Evolutionary conservation across 2,797 vertebrate species (phyloP), one percentile per base, ranked within the genome.

Genomic region (Ctenopoma multispine): DNA sequence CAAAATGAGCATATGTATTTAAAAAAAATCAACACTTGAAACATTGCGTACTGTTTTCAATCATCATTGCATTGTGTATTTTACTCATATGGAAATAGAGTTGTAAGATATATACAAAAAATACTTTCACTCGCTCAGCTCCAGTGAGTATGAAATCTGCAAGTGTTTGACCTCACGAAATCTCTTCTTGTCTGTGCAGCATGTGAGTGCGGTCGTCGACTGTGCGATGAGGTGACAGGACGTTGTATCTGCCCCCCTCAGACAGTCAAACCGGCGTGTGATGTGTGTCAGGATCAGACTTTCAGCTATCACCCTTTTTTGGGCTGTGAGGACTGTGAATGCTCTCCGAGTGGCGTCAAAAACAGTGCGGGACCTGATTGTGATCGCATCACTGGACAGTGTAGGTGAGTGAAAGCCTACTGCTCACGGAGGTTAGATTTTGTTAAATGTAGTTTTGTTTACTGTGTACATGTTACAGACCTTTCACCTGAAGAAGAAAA

Each of bases 211-310:
- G 95, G 96, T 14, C 86, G 70, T 7, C 92, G 84, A 15, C 94
- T 97, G 54, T 99, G 97, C 46, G 95, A 98, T n/a, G 95, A 96
- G 27, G 14, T 90, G 54, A 97, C 96, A 0, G 97, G 97, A 24
- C 81, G 79, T 61, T 99, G 97, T 67, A 94, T 96, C 80, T 99
- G 97, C 72, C 97, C 97, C 2, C 96, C 96, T 1, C 94, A 69
- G 85, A 97, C 97, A 0, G 78, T 97, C 78, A 93, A 90, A 74
- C 96, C 97, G 1, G 75, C 89, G n/a, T 99, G 97, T 44, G 94
- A 96, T 17, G 65, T 74, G 20, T 99, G 97, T 2, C 86, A 95
- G 81, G 75, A 69, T 11, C 87, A 94, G 46, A 94, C 94, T 18
- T 98, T 97, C 87, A 94, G 93, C 88, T 99, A 95, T 82, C 97